These are phyloP conservation scores for Gavia stellata DNA, from an alignment of 2,113 vertebrate species.

Conservation along the genomic window DNA sequence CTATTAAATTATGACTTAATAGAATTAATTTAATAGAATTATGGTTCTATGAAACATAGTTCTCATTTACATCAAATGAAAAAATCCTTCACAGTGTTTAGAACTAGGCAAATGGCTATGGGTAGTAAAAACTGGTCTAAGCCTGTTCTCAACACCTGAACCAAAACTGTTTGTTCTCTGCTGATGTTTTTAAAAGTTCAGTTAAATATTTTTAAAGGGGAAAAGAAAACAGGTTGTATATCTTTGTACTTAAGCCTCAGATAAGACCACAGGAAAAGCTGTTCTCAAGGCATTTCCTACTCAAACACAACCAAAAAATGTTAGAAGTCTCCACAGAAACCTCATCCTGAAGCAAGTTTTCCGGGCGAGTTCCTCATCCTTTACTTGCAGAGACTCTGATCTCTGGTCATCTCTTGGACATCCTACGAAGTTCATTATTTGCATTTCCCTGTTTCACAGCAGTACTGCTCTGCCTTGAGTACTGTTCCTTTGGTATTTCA, in stretches of 20 bases:
- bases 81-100: not conserved
- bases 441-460: not conserved
- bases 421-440: not conserved
- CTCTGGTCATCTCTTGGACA: not conserved
- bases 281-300: constrained; percentile 19
- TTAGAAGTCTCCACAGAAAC: not conserved
- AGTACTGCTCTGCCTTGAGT: not conserved
- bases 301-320: not conserved
- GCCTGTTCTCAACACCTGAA: not conserved
- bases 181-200: not conserved
- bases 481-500: not conserved
- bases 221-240: not conserved
- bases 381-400: not conserved
- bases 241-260: not conserved
- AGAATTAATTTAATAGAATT: no score
- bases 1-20: no score
- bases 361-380: not conserved
- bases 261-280: constrained; percentile 52
- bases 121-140: not conserved
- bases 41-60: no score
- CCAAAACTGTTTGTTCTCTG: not conserved
- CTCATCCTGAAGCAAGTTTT: not conserved
- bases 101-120: not conserved
- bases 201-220: constrained; percentile 1
- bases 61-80: not conserved